phyloP scores from a whole-genome alignment of 2,888 invertebrate species.

The Sthenelais limicola region DNA sequence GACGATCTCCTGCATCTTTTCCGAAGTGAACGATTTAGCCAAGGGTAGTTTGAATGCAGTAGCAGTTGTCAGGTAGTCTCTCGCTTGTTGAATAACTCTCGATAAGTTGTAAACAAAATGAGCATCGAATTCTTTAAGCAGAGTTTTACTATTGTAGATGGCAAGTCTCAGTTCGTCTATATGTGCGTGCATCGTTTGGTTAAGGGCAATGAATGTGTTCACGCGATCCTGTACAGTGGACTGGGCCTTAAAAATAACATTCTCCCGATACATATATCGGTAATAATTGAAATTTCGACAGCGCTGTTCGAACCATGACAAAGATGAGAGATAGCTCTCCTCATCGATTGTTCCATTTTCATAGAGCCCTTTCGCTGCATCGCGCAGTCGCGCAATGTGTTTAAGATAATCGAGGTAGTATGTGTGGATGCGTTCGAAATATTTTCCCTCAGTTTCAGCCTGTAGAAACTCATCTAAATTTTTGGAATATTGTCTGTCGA shows the following conservation, averaged over 20 bases:
- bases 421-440: background rate
- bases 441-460: background rate
- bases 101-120: background rate
- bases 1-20: background rate
- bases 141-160: background rate
- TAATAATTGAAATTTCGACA: conserved; percentile 20
- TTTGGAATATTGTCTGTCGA: conserved; percentile 2
- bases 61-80: background rate
- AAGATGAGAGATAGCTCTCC: background rate
- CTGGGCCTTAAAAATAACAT: background rate
- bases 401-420: conserved; percentile 4
- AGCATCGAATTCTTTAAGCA: background rate
- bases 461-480: conserved; percentile 2
- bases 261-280: conserved; percentile 26
- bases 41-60: background rate
- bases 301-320: background rate
- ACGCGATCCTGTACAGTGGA: background rate
- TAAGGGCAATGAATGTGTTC: background rate
- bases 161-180: conserved; percentile 9
- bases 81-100: background rate
- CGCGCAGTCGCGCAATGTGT: background rate
- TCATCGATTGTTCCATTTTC: conserved; percentile 6
- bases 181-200: conserved; percentile 17
- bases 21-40: background rate
- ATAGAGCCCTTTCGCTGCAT: background rate